Evolutionary conservation across 2,888 invertebrate genomes (phyloP).

Genomic region (Quadriops clusia): DNA sequence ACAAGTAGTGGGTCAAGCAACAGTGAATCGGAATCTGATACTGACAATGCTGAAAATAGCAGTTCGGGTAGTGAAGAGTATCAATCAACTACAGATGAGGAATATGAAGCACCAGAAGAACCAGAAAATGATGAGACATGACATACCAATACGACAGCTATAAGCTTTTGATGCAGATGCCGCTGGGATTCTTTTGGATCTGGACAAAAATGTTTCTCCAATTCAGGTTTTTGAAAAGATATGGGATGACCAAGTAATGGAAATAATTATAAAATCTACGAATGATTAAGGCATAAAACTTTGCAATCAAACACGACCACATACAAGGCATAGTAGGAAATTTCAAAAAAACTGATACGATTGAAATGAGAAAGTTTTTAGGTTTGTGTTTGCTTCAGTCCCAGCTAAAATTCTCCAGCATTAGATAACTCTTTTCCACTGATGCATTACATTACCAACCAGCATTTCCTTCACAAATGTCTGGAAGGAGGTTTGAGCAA

Average conservation of each 20-base stretch:
- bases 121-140: conserved; percentile 16
- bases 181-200: conserved; percentile 23
- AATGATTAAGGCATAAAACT: conserved; percentile 13
- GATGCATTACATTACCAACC: conserved; percentile 15
- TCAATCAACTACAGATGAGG: conserved; percentile 16
- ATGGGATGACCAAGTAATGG: conserved; percentile 14
- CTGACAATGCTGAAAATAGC: conserved; percentile 17
- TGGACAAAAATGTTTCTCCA: conserved; percentile 16
- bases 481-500: conserved; percentile 11
- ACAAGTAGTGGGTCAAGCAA: conserved; percentile 14
- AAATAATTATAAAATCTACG: conserved; percentile 12
- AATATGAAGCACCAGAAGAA: conserved; percentile 16
- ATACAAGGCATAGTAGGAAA: conserved; percentile 13
- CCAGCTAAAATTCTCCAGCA: conserved; percentile 11
- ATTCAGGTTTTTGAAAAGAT: conserved; percentile 17
- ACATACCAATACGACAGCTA: conserved; percentile 15
- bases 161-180: conserved; percentile 14
- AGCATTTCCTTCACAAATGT: conserved; percentile 12
- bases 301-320: conserved; percentile 14
- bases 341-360: conserved; percentile 12
- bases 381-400: conserved; percentile 12
- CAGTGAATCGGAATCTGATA: conserved; percentile 16
- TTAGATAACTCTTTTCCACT: conserved; percentile 14
- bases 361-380: conserved; percentile 11
- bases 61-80: conserved; percentile 17